Percentiles rank a stretch among this genome's conserved stretches.
These are phyloP conservation scores for Torymus aiolomorphi DNA, from an alignment of 2,888 invertebrate genomes.

Conservation along the genomic window DNA sequence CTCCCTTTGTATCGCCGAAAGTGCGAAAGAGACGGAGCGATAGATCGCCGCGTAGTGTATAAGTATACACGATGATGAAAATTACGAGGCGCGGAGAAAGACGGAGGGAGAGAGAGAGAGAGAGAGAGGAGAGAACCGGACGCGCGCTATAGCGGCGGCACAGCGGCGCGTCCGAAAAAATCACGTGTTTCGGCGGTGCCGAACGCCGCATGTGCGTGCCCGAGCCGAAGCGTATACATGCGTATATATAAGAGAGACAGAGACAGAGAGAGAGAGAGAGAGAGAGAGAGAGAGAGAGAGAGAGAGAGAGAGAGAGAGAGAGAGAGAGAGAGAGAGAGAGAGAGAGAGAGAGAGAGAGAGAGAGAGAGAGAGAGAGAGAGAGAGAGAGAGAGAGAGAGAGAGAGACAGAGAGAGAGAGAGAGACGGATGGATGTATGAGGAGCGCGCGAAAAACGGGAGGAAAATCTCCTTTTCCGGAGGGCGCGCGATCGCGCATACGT, in stretches of 20 bases:
- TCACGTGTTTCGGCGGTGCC: constrained; percentile 47
- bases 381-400: too few species aligned
- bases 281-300: too few species aligned
- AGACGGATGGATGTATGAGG: background rate
- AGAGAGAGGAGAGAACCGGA: constrained; percentile 32
- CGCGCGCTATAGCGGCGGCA: constrained; percentile 5
- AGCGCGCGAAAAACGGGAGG: constrained; percentile 26
- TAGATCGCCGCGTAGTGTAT: background rate
- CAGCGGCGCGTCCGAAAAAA: constrained; percentile 51
- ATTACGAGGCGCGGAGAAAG: constrained; percentile 3
- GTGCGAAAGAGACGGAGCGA: background rate
- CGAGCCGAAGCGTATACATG: too few species aligned
- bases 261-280: background rate
- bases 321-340: background rate
- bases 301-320: too few species aligned
- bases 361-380: background rate
- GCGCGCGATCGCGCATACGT: background rate
- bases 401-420: background rate
- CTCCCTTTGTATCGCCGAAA: background rate
- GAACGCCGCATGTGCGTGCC: constrained; percentile 45
- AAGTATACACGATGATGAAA: constrained; percentile 8
- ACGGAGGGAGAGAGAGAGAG: constrained; percentile 2
- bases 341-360: background rate
- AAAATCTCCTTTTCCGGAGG: constrained; percentile 41
- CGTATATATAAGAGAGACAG: too few species aligned